A percentile compares a stretch with the other conserved stretches of the same genome.
Conservation (phyloP, 2,113 vertebrate genomes). For the Barnardius zonarius region DNA sequence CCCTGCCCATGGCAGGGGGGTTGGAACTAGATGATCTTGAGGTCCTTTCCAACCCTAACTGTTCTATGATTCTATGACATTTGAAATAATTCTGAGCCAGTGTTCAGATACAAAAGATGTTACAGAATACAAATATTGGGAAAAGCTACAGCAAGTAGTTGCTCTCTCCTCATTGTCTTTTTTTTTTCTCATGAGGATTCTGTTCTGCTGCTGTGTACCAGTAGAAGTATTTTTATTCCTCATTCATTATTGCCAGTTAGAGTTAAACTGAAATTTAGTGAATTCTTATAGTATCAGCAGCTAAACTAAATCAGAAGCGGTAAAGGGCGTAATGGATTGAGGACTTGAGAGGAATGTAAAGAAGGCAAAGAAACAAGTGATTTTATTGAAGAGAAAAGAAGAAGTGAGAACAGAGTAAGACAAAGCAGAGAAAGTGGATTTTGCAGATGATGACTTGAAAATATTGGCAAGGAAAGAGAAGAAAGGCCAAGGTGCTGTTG, state of each 20-base stretch:
- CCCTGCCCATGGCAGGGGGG: too few relatives aligned
- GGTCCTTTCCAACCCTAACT: too few relatives aligned
- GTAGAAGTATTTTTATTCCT: background rate
- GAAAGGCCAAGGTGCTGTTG: background rate
- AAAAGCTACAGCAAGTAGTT: background rate
- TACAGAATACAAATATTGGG: background rate
- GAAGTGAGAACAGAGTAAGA: background rate
- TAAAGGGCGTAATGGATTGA: fast-evolving
- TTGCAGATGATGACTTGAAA: background rate
- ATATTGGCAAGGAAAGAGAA: background rate
- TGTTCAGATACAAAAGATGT: background rate
- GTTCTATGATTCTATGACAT: too few relatives aligned
- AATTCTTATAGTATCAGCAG: background rate
- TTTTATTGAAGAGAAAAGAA: background rate
- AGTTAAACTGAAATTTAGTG: background rate
- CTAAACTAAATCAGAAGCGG: background rate
- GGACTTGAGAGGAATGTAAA: background rate
- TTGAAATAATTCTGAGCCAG: background rate
- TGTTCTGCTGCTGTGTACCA: background rate
- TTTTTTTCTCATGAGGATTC: background rate
- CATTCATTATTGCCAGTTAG: background rate
- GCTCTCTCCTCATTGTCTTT: background rate
- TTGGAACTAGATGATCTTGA: too few relatives aligned
- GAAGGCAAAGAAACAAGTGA: background rate
- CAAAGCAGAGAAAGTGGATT: background rate